Evolutionary conservation across 2,888 invertebrate genomes (phyloP), one percentile per base, ranked within the genome.

Genomic region (Tetheella fluctuosa): DNA sequence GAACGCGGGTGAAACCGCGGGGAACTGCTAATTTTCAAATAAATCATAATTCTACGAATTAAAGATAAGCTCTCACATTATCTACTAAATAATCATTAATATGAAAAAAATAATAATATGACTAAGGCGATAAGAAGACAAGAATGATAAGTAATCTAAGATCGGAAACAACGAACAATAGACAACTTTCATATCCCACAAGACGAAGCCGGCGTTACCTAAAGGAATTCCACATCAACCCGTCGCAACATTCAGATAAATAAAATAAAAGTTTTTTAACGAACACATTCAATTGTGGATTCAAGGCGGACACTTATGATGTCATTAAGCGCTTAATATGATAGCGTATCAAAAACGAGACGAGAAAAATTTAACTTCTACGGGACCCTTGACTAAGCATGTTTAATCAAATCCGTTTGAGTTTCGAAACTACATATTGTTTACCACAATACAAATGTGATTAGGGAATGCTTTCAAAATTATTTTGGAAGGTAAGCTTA

Each of bases 231-330:
- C 83, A 76, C 75, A 76, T 69, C 75, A 79, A 69, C 72, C 75
- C 76, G 78, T 67, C 68, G 70, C 71, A 76, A 74, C 75, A 71
- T 73, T 65, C 68, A 74, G 73, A 80, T 72, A 78, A 71, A 76
- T 68, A 69, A 68, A 71, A 77, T 71, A 83, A 83, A 83, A 73
- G 70, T 77, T 80, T 85, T 86, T 87, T 88, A 88, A 89, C 84
- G 83, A 88, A 89, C 80, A 73, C 80, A 86, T 88, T 88, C 84
- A 84, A 88, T 85, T 85, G 85, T 83, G 77, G 82, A 86, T 85
- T 81, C 83, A 83, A 79, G 73, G 74, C 79, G 77, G 80, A 74
- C 80, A 77, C 84, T 84, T 77, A 79, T 82, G 83, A 80, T 82
- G 83, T 87, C 87, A 86, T 83, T 79, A 82, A 77, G 76, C 76